These are phyloP conservation scores for Galerucella nymphaeae DNA, from an alignment of 2,888 invertebrate genomes.

Conservation along the genomic window DNA sequence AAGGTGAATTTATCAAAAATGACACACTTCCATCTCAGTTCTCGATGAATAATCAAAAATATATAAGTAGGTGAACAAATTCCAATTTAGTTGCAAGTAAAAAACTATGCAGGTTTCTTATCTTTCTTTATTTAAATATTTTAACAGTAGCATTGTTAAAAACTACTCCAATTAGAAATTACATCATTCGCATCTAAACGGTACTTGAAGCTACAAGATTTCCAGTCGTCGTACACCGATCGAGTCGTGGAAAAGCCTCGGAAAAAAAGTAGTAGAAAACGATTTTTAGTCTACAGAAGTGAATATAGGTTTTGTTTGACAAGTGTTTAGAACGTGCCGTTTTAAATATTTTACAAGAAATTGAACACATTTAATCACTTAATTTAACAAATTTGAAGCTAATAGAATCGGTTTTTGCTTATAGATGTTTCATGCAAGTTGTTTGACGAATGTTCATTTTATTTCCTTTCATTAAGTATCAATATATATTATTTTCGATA, in stretches of 20 bases:
- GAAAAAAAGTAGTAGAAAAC: too few species aligned
- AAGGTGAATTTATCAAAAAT: background rate
- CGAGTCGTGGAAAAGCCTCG: background rate
- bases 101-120: background rate
- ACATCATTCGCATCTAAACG: background rate
- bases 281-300: too few species aligned
- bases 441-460: too few species aligned
- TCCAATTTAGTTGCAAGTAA: background rate
- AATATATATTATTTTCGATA: too few species aligned
- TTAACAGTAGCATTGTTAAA: background rate
- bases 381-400: too few species aligned
- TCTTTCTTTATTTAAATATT: background rate
- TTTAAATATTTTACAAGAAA: too few species aligned
- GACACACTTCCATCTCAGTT: background rate
- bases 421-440: too few species aligned
- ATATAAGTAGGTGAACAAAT: conserved; percentile 2
- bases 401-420: too few species aligned
- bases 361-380: too few species aligned
- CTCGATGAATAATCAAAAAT: background rate
- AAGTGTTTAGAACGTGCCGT: too few species aligned
- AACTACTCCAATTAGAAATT: background rate
- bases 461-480: too few species aligned
- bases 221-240: background rate
- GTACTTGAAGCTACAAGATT: background rate
- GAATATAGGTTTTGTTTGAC: too few species aligned